Conservation (phyloP, 2,113 vertebrate species). For the Astatotilapia flaviijosephi region DNA sequence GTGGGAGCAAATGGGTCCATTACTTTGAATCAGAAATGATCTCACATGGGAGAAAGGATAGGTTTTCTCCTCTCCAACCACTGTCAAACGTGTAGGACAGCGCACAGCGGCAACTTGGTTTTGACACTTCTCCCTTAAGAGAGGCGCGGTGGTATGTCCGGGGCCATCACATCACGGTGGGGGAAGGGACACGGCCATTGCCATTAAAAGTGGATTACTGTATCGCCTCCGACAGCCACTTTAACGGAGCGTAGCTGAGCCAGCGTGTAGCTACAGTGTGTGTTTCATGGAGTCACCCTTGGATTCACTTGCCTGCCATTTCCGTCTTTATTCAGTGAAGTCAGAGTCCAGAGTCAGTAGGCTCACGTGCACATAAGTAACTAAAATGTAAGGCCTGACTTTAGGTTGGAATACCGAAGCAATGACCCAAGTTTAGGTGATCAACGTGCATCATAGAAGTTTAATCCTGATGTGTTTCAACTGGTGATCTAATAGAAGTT, state of each 20-base stretch:
- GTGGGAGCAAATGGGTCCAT: background rate
- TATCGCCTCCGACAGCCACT: slow-evolving; percentile 61
- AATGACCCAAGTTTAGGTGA: background rate
- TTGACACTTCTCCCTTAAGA: slow-evolving; percentile 58
- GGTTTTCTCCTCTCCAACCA: slow-evolving; percentile 8
- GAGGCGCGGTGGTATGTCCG: slow-evolving; percentile 36
- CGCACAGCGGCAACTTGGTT: slow-evolving; percentile 22
- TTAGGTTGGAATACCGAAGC: background rate
- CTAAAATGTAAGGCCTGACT: background rate
- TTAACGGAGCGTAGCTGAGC: slow-evolving; percentile 52
- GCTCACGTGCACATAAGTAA: background rate
- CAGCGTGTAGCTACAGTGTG: slow-evolving; percentile 39
- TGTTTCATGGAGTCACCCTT: slow-evolving; percentile 28
- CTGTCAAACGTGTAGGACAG: slow-evolving; percentile 18
- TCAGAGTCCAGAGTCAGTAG: background rate
- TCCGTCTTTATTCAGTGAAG: slow-evolving; percentile 30
- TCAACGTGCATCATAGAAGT: background rate
- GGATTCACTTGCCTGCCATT: slow-evolving; percentile 19
- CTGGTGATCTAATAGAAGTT: background rate
- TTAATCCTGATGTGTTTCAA: background rate
- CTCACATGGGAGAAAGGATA: background rate
- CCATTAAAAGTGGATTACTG: slow-evolving; percentile 66
- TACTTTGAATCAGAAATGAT: background rate
- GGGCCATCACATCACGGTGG: slow-evolving; percentile 49
- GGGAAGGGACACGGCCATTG: slow-evolving; percentile 56